Percentiles rank a stretch among this genome's conserved stretches.
Conservation (phyloP, 2,797 vertebrate genomes). For the Squalus acanthias region DNA sequence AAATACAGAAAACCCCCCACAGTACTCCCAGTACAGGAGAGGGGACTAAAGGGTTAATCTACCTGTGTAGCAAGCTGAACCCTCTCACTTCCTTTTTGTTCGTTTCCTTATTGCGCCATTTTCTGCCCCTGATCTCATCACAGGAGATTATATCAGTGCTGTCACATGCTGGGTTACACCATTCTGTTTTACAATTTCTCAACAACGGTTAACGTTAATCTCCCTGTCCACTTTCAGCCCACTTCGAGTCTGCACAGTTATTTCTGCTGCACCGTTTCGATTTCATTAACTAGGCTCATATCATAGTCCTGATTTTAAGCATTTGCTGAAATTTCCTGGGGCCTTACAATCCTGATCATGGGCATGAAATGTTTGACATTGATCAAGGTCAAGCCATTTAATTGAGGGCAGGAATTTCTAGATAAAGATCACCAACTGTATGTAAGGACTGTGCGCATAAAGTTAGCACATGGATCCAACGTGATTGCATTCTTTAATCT, state of each 20-base stretch:
- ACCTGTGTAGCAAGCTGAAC: neutral
- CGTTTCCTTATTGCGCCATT: neutral
- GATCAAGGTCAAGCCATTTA: neutral
- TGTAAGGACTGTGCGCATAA: neutral
- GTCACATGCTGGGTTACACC: neutral
- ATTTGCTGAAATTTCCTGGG: neutral
- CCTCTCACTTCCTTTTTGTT: neutral
- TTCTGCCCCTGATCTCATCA: neutral
- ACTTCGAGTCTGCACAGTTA: neutral
- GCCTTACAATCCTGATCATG: neutral
- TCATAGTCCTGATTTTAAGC: neutral
- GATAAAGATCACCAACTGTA: neutral
- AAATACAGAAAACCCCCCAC: neutral
- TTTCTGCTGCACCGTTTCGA: neutral
- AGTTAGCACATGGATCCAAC: neutral
- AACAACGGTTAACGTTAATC: neutral
- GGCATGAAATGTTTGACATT: neutral
- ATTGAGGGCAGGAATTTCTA: neutral
- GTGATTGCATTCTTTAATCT: neutral
- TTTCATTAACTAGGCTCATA: neutral
- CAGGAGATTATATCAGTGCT: neutral
- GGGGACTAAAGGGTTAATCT: neutral
- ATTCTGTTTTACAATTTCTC: neutral
- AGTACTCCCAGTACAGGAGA: neutral
- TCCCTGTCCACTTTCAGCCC: neutral